Base-by-base conservation (phyloP, 2,113 vertebrate genomes). In the Ceyx melanurus region DNA sequence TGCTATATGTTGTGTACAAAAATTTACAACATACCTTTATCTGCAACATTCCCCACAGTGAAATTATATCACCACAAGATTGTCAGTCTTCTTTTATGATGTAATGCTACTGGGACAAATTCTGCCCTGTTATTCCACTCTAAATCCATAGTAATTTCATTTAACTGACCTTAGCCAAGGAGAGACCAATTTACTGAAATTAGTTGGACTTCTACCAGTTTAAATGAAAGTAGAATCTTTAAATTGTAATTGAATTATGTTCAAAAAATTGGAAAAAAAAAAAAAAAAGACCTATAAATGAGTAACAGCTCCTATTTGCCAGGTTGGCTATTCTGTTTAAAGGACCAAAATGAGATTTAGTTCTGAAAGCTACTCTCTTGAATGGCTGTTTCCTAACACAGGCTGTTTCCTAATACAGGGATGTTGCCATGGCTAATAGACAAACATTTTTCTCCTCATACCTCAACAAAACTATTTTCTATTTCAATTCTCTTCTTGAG, bases 251-350 rank as follows among this genome's bases (percentile, higher is more conserved):
- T 92, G 92, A 97, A 95, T 76, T 88, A 45, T 22, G 19, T 82
- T 95, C 86, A 97, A 96, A 96, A 97, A 88, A n/a, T 74, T 37
- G 37, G 60, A 50, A 62, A 50, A 88, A 93, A 93, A 82, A 37
- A 53, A 88, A 93, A 92, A 77, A 17, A 88, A 87, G 23, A 65
- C 33, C 21, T 58, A 61, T 46, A 88, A 84, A 82, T 51, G 84
- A 96, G 51, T 93, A 96, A 91, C 81, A 65, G 85, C 57, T 94
- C 82, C 72, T 68, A 88, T 43, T 43, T 93, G 88, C 91, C 94
- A 97, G 95, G 93, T 90, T 94, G n/a, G 53, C 91, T 84, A 75
- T 89, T 89, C 94, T 91, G 78, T 94, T 94, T 95, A 68, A 95
- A 97, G 94, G 92, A 95, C 92, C 77, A 87, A 92, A 97, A 73